phyloP scores from a whole-genome alignment of 2,113 vertebrate species.

The Crypturellus undulatus region DNA sequence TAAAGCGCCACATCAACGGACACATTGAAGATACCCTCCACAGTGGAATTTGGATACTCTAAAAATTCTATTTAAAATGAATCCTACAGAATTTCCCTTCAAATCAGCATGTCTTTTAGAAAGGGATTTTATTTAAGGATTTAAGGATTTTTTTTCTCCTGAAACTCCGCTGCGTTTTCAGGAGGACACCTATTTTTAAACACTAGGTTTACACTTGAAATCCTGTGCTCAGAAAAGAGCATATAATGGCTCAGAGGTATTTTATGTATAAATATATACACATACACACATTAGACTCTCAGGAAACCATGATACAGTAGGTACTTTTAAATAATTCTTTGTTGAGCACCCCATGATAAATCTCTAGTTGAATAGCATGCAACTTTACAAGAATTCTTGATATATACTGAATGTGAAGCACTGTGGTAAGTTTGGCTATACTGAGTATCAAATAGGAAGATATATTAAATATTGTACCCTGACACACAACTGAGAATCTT shows the following conservation, averaged over 20 bases:
- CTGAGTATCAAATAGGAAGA: slow-evolving; percentile 17
- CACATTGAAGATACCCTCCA: not conserved
- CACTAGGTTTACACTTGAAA: not conserved
- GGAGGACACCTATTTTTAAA: slow-evolving; percentile 43
- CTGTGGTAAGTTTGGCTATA: slow-evolving; percentile 50
- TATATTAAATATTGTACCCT: slow-evolving; percentile 24
- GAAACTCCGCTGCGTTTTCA: not conserved
- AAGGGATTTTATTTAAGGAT: not conserved
- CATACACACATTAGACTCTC: slow-evolving; percentile 37
- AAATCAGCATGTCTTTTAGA: not conserved
- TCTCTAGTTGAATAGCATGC: slow-evolving; percentile 12
- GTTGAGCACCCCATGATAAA: slow-evolving; percentile 56
- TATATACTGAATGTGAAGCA: slow-evolving; percentile 19
- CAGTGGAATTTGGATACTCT: not conserved
- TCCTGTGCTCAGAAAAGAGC: not conserved
- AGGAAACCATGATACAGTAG: slow-evolving; percentile 13
- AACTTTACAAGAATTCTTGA: slow-evolving; percentile 40
- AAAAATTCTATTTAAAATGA: not conserved
- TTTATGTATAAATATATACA: slow-evolving; percentile 57
- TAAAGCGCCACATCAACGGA: not conserved
- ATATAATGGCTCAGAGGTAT: slow-evolving; percentile 33
- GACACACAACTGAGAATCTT: slow-evolving; percentile 6
- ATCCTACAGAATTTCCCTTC: not conserved
- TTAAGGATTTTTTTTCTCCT: slow-evolving; percentile 7
- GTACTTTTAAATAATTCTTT: slow-evolving; percentile 58